These are phyloP conservation scores for Macrotrachela quadricornifera DNA, from an alignment of 1,140 invertebrate species.

Conservation along the genomic window DNA sequence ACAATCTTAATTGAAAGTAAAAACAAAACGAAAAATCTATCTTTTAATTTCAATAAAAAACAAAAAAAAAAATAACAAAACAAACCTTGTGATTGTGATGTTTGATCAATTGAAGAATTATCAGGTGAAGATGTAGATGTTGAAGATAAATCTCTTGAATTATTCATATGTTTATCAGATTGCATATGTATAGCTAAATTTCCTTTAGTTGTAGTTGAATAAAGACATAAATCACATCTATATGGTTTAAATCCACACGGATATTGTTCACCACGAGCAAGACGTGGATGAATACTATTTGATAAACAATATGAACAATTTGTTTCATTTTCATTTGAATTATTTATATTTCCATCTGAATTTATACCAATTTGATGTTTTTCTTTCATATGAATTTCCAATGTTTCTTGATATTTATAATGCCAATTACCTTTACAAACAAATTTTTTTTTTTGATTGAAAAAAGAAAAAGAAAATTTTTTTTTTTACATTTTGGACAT, in stretches of 20 bases:
- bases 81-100: too few relatives aligned
- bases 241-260: slow-evolving; percentile 85
- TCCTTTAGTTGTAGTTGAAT: slow-evolving; percentile 96
- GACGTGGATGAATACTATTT: slow-evolving; percentile 80
- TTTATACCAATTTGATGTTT: too few relatives aligned
- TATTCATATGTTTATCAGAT: slow-evolving; percentile 96
- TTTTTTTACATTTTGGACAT: too few relatives aligned
- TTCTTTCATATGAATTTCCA: slow-evolving; percentile 99
- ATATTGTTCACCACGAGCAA: slow-evolving; percentile 90
- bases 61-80: too few relatives aligned
- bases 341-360: too few relatives aligned
- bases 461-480: too few relatives aligned
- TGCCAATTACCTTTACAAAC: slow-evolving; percentile 99
- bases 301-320: slow-evolving; percentile 85
- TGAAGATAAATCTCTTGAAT: slow-evolving; percentile 95
- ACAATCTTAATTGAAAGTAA: too few relatives aligned
- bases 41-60: too few relatives aligned
- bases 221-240: slow-evolving; percentile 91
- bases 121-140: too few relatives aligned
- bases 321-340: slow-evolving; percentile 61
- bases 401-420: slow-evolving; percentile 97
- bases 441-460: too few relatives aligned
- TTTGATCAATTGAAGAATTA: too few relatives aligned
- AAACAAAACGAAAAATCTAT: too few relatives aligned
- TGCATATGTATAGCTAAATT: slow-evolving; percentile 99